Evolutionary conservation across 2,888 invertebrate species (phyloP).

Genomic region (Lycaena phlaeas): DNA sequence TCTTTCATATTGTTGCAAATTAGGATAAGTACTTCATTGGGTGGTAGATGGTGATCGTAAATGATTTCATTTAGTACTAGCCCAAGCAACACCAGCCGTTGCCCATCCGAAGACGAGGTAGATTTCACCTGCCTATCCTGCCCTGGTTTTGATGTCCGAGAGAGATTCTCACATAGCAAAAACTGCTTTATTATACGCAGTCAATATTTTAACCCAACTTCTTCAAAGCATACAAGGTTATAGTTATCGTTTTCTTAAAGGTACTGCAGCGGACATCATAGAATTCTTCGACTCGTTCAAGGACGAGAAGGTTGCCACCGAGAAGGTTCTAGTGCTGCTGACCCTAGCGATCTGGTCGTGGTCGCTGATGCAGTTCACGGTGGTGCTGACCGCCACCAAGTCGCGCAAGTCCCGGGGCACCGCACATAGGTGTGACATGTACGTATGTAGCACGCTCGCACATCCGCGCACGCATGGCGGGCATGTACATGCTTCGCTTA

Average conservation of each 20-base stretch:
- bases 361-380: conserved; percentile 94
- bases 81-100: too few species aligned
- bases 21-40: too few species aligned
- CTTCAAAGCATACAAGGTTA: too few species aligned
- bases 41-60: too few species aligned
- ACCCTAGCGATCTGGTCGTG: conserved; percentile 95
- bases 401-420: conserved; percentile 82
- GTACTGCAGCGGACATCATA: conserved; percentile 95
- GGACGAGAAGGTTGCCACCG: conserved; percentile 85
- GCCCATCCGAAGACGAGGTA: too few species aligned
- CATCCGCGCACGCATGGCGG: not conserved
- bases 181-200: not conserved
- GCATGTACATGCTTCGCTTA: conserved; percentile 1
- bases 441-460: conserved; percentile 37
- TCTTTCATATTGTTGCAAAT: too few species aligned
- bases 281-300: conserved; percentile 98
- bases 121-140: too few species aligned
- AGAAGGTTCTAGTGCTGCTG: conserved; percentile 84
- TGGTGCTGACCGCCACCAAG: conserved; percentile 92
- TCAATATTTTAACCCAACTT: too few species aligned
- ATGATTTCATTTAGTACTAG: too few species aligned
- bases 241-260: too few species aligned
- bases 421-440: conserved; percentile 70
- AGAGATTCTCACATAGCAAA: not conserved
- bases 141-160: too few species aligned